These are phyloP conservation scores for Exephanes ischioxanthus DNA, from an alignment of 2,888 invertebrate species.

Conservation along the genomic window DNA sequence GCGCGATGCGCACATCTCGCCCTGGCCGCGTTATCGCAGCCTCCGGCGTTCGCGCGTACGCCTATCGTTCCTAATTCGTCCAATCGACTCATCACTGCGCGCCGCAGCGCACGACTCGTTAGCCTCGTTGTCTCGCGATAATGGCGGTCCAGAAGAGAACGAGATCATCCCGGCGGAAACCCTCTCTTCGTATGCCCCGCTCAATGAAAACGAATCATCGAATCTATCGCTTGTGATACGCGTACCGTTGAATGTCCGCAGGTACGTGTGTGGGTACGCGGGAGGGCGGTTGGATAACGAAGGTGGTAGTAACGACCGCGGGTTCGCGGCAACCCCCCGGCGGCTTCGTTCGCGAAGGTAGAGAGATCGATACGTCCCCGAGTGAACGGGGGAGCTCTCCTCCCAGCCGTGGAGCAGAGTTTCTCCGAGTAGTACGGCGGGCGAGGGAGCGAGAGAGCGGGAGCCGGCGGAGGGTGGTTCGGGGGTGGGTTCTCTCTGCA, in stretches of 20 bases:
- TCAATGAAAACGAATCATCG: conserved; percentile 11
- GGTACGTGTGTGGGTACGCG: conserved; percentile 1
- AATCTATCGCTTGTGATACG: conserved; percentile 13
- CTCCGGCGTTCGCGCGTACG: conserved; percentile 48
- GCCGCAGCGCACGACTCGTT: conserved; percentile 73
- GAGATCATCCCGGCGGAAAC: conserved; percentile 62
- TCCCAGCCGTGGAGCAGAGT: conserved; percentile 45
- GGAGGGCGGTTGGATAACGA: conserved; percentile 47
- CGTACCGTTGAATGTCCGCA: not conserved
- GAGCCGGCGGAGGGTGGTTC: conserved; percentile 69
- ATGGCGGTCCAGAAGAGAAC: conserved; percentile 73
- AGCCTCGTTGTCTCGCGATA: conserved; percentile 81
- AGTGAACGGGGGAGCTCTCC: conserved; percentile 30
- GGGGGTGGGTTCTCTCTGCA: conserved; percentile 37
- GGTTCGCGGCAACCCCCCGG: conserved; percentile 57
- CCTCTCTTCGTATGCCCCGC: conserved; percentile 63
- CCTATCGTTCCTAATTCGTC: conserved; percentile 78
- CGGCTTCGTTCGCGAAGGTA: conserved; percentile 33
- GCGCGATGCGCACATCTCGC: conserved; percentile 35
- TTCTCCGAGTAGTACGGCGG: conserved; percentile 48
- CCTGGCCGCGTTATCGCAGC: conserved; percentile 57
- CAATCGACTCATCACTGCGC: conserved; percentile 72
- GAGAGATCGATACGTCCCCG: conserved; percentile 59
- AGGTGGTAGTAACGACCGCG: conserved; percentile 66
- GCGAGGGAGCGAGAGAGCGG: conserved; percentile 52